Base-by-base conservation (phyloP, 2,113 vertebrate species). In the Alouatta palliata region DNA sequence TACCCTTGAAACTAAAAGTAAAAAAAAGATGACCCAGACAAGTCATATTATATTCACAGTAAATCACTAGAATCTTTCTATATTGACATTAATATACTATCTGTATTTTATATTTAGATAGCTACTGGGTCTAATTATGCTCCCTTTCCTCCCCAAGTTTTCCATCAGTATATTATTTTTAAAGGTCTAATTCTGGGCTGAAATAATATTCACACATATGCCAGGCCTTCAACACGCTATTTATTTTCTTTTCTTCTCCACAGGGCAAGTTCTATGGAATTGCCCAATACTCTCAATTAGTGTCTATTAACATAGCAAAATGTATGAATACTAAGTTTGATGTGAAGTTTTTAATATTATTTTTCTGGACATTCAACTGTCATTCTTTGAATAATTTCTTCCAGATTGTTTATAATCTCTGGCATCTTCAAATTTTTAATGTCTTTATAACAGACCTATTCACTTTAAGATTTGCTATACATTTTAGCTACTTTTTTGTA, bases 341-440 rank as follows among this genome's bases (percentile, higher is more conserved):
- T 54, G 30, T 43, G 37, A 30, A 13, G 23, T 70, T 80, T 54
- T 93, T 61, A 35, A 49, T 35, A 83, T 43, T 88, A 64, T 64
- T 95, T 91, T 84, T 64, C 40, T 64, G 35, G 1, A 20, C 5
- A 95, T 37, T 87, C 17, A 40, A 9, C 25, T 91, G 32, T 8
- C 13, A 89, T 66, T 89, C 10, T 83, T 68, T 89, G 35, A 91
- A 75, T 81, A 94, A 76, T 56, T 73, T 90, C 73, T 32, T 93
- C 6, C 40, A 73, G 32, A 73, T 82, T 76, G 35, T 20, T 90
- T 81, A 21, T 30, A 45, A 56, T 92, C 11, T 75, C 37, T 52
- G 2, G 0, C 9, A 61, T 71, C 43, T 82, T 95, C 47, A 73
- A 47, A 43, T 89, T 52, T 7, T 75, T 61, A 71, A 19, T 61